A percentile compares a stretch with the other conserved stretches of the same genome.
phyloP scores from a whole-genome alignment of 2,888 invertebrate genomes.

The Xestoiulus laeticollis region DNA sequence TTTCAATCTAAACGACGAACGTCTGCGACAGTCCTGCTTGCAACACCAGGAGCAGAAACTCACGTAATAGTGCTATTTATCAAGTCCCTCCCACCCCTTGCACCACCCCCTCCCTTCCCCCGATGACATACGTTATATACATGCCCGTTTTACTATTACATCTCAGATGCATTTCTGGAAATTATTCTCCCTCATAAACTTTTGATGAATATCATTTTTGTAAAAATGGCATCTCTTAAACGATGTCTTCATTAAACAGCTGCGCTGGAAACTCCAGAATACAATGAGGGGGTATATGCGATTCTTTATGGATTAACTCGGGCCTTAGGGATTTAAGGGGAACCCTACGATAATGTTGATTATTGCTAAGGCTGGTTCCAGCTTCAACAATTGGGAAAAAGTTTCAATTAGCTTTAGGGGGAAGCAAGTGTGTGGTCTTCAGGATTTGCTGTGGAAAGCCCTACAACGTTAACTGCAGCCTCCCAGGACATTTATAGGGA shows the following conservation, averaged over 20 bases:
- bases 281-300: background rate
- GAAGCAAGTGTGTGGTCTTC: background rate
- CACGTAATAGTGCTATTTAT: conserved; percentile 24
- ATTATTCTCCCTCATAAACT: conserved; percentile 39
- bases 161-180: conserved; percentile 11
- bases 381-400: background rate
- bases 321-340: conserved; percentile 13
- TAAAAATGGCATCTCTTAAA: background rate
- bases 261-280: background rate
- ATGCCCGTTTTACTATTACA: background rate
- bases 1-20: conserved; percentile 35
- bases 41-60: background rate
- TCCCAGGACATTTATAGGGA: background rate
- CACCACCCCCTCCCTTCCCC: background rate
- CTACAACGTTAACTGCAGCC: background rate
- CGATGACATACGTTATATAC: background rate
- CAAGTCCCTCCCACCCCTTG: background rate
- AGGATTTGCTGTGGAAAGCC: background rate
- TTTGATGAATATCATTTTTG: conserved; percentile 31
- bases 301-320: background rate
- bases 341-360: background rate
- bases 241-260: conserved; percentile 31
- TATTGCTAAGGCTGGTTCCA: background rate
- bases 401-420: conserved; percentile 10
- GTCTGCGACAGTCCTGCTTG: conserved; percentile 19